These are phyloP conservation scores for Anastatus disparis DNA, from an alignment of 1,140 invertebrate genomes.

Conservation along the genomic window DNA sequence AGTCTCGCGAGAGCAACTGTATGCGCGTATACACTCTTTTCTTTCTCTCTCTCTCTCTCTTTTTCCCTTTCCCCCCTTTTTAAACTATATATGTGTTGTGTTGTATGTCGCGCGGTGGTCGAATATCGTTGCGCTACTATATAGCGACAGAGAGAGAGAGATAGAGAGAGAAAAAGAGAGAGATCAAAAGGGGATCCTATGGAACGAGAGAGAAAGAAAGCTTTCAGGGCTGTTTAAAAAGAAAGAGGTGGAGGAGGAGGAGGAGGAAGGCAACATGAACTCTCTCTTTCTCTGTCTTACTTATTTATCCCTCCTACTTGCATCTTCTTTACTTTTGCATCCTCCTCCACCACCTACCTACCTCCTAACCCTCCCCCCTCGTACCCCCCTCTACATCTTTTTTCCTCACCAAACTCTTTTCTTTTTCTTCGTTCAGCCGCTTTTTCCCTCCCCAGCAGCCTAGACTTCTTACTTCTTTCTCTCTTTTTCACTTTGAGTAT, in stretches of 20 bases:
- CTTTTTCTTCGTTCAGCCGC: conserved; percentile 12
- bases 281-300: conserved; percentile 37
- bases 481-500: conserved; percentile 13
- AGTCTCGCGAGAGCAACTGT: conserved; percentile 9
- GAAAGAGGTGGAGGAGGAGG: conserved; percentile 32
- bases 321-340: no score
- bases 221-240: conserved; percentile 21
- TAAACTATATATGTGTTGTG: not conserved
- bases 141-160: not conserved
- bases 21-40: conserved; percentile 41
- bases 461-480: conserved; percentile 7
- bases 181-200: no score
- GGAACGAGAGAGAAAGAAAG: conserved; percentile 5
- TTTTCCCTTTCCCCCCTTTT: not conserved
- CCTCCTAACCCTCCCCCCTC: conserved; percentile 1
- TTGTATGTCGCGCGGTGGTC: not conserved
- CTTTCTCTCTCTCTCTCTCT: not conserved
- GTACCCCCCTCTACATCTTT: conserved; percentile 27
- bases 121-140: conserved; percentile 32
- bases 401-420: conserved; percentile 16
- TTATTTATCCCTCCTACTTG: conserved; percentile 39
- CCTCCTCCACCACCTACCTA: conserved; percentile 20
- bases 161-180: conserved; percentile 11
- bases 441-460: conserved; percentile 30
- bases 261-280: no score